Conservation (phyloP, 2,888 invertebrate genomes). For the Heliconius hortense region DNA sequence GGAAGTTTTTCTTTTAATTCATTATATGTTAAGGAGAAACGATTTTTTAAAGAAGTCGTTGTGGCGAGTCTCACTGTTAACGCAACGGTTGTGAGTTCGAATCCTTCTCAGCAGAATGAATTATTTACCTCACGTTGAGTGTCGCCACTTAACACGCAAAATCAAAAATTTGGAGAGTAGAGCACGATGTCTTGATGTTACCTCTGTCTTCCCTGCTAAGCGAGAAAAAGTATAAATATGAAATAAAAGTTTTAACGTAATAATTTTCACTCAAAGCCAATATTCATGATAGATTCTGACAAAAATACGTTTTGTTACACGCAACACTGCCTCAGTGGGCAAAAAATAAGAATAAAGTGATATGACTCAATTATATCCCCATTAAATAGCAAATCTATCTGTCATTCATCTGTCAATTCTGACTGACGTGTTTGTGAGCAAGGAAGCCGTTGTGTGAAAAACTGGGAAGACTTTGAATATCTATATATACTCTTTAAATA, state of each 20-base stretch:
- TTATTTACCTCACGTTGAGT: not conserved
- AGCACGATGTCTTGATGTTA: not conserved
- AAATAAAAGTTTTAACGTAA: not conserved
- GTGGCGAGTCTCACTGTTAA: not conserved
- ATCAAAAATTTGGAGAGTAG: not conserved
- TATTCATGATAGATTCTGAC: not conserved
- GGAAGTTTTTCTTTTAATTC: not conserved
- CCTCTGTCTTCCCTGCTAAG: not conserved
- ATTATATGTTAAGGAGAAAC: not conserved
- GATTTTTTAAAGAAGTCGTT: not conserved
- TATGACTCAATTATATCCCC: conserved; percentile 8
- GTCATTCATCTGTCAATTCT: conserved; percentile 13
- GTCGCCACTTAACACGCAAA: not conserved
- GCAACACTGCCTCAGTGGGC: not conserved
- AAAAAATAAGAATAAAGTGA: conserved; percentile 10
- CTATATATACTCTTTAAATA: not conserved
- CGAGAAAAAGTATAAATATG: not conserved
- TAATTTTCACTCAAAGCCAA: not conserved
- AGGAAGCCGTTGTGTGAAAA: conserved; percentile 5
- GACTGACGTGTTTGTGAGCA: conserved; percentile 10
- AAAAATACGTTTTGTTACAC: conserved; percentile 2
- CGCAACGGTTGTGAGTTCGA: not conserved
- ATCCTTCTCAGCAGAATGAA: not conserved
- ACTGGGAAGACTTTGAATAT: not conserved
- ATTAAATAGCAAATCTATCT: not conserved